These are phyloP conservation scores for Drosophila nikananu DNA, from an alignment of 1,140 invertebrate species.

Conservation along the genomic window DNA sequence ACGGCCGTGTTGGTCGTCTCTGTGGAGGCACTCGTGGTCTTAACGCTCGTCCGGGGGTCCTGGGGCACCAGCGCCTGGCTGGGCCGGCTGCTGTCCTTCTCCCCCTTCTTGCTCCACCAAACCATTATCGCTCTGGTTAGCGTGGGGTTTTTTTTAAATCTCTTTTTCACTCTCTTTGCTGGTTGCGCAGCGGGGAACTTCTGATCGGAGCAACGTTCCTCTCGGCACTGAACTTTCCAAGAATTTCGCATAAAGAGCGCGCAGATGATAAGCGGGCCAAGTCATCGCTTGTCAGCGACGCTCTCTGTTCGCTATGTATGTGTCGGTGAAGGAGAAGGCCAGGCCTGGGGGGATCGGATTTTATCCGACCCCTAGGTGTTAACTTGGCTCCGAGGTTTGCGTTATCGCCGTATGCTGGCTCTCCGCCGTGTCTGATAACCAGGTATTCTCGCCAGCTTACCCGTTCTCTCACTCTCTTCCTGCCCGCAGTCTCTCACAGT, in stretches of 20 bases:
- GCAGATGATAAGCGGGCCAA: constrained; percentile 9
- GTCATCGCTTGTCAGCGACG: constrained; percentile 5
- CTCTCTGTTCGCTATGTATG: neutral
- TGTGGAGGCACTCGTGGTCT: constrained; percentile 70
- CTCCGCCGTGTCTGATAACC: constrained; percentile 14
- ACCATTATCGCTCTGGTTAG: constrained; percentile 41
- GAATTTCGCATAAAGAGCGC: constrained; percentile 12
- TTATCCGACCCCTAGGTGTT: constrained; percentile 1
- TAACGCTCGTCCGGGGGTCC: constrained; percentile 75
- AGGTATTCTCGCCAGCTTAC: neutral
- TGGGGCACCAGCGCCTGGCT: constrained; percentile 58
- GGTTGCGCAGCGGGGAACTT: neutral
- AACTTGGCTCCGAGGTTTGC: neutral
- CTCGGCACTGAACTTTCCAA: constrained; percentile 11
- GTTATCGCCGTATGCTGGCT: constrained; percentile 12
- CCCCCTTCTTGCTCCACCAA: constrained; percentile 62
- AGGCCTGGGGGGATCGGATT: neutral
- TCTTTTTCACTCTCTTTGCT: constrained; percentile 4
- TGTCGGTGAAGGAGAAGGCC: neutral
- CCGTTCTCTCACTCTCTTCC: too few species aligned
- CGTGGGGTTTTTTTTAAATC: constrained; percentile 7
- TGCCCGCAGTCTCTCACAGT: neutral
- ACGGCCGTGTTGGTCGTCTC: constrained; percentile 76
- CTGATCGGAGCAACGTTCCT: constrained; percentile 9
- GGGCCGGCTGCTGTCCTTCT: constrained; percentile 42